Percentiles rank a stretch among this genome's conserved stretches.
Evolutionary conservation across 2,113 vertebrate species (phyloP).

Genomic region (Catharus bicknelli): DNA sequence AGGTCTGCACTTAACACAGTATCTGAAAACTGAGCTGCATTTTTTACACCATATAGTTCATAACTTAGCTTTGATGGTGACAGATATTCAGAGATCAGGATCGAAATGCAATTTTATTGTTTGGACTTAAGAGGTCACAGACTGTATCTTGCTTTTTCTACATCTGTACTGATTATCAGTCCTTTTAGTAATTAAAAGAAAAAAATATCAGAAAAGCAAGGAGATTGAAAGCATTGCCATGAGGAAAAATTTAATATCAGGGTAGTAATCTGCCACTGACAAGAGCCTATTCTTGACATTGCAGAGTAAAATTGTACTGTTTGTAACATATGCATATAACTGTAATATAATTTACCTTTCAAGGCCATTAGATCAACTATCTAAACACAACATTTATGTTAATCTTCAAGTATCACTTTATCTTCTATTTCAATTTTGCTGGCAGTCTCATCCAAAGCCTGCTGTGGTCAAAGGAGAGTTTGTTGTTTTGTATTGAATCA

Average conservation of each 20-base stretch:
- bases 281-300: background rate
- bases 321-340: background rate
- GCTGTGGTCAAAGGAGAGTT: background rate
- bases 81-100: conserved; percentile 15
- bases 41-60: conserved; percentile 1
- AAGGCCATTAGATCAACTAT: background rate
- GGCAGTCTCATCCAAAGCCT: background rate
- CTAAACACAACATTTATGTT: background rate
- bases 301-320: background rate
- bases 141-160: background rate
- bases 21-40: background rate
- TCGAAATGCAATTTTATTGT: conserved; percentile 7
- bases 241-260: background rate
- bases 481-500: background rate
- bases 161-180: background rate
- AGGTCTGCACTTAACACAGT: background rate
- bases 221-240: background rate
- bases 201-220: background rate
- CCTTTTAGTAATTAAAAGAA: background rate
- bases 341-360: background rate
- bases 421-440: background rate
- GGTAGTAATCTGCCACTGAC: background rate
- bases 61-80: background rate
- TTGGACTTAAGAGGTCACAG: background rate
- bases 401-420: background rate